phyloP scores from a whole-genome alignment of 2,888 invertebrate species.

The Phragmatobia fuliginosa region DNA sequence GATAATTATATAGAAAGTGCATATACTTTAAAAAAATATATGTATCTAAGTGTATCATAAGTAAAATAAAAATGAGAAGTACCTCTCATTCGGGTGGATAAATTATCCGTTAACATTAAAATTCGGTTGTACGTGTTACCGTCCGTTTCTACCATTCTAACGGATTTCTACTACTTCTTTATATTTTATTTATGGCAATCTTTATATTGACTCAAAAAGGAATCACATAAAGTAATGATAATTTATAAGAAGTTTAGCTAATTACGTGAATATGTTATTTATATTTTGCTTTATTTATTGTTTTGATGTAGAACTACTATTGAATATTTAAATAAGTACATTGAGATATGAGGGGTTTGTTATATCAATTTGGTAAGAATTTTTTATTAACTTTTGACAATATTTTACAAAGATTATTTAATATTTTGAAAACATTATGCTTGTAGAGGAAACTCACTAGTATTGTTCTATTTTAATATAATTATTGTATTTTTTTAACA shows the following conservation, averaged over 20 bases:
- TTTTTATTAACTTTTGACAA: constrained; percentile 6
- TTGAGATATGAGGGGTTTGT: neutral
- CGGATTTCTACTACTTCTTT: neutral
- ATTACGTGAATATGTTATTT: neutral
- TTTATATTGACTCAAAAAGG: neutral
- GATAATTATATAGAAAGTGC: neutral
- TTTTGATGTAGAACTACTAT: neutral
- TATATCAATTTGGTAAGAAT: neutral
- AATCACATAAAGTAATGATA: constrained; percentile 2
- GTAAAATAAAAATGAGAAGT: neutral
- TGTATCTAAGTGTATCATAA: neutral
- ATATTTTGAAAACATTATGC: constrained; percentile 8
- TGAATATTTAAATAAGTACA: neutral
- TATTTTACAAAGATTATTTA: neutral
- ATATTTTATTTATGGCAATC: neutral
- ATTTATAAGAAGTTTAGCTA: constrained; percentile 5
- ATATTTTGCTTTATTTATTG: constrained; percentile 1
- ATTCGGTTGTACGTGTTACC: constrained; percentile 12
- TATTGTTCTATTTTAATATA: constrained; percentile 9
- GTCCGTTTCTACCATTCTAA: constrained; percentile 4
- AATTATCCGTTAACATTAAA: neutral
- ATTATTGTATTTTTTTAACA: neutral
- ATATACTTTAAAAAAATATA: neutral
- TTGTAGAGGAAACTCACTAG: constrained; percentile 3
- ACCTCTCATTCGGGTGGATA: neutral